phyloP scores from a whole-genome alignment of 2,113 vertebrate species.

The Marmota flaviventris region DNA sequence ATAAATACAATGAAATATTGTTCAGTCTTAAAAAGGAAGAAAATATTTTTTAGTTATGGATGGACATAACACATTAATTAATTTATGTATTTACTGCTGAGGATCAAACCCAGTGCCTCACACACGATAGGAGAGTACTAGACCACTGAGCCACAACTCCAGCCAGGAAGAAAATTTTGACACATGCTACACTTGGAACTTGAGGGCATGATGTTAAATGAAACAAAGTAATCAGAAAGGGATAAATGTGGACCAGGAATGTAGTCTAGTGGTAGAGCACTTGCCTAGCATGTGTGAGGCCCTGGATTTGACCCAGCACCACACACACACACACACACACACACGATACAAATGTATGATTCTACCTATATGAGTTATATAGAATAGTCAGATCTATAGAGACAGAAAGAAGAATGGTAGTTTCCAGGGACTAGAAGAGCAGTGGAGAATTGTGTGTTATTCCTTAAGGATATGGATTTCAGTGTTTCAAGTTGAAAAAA shows the following conservation, averaged over 20 bases:
- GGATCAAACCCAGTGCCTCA: no score
- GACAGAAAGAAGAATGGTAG: neutral
- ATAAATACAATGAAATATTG: neutral
- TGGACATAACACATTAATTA: no score
- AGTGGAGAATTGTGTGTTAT: neutral
- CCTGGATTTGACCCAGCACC: no score
- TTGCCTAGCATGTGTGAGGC: no score
- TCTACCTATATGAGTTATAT: neutral
- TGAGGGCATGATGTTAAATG: neutral
- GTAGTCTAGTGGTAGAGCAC: no score
- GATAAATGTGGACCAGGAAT: neutral
- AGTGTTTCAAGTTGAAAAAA: neutral
- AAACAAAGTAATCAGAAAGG: conserved; percentile 5
- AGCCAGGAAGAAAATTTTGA: no score
- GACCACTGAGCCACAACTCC: no score
- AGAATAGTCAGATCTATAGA: neutral
- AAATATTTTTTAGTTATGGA: no score
- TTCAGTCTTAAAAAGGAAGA: neutral
- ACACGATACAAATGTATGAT: neutral
- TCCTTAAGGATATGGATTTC: neutral
- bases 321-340: no score
- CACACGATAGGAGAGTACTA: no score
- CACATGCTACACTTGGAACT: neutral
- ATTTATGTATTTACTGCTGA: no score
- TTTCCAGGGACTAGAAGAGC: neutral